phyloP scores from a whole-genome alignment of 2,797 vertebrate genomes.

The Clarias fuscus region DNA sequence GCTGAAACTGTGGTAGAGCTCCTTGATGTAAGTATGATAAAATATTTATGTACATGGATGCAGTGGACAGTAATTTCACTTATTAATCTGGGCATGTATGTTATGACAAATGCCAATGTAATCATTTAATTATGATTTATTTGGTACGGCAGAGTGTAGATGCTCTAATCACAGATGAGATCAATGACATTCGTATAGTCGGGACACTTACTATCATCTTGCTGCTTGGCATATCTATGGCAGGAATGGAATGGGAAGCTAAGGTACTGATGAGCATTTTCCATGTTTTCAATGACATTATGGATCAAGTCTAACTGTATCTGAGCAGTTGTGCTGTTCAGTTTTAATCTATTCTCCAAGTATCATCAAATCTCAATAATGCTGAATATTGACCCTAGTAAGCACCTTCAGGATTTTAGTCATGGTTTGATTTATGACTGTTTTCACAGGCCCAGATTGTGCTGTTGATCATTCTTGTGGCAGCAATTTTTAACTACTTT shows the following conservation, averaged over 20 bases:
- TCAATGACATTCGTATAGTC: slow-evolving; percentile 92
- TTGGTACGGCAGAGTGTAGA: slow-evolving; percentile 78
- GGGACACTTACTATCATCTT: slow-evolving; percentile 90
- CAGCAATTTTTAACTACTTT: slow-evolving; percentile 86
- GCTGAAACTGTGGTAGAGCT: slow-evolving; percentile 93
- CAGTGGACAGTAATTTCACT: too few relatives aligned
- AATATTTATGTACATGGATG: neutral
- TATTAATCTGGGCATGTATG: neutral
- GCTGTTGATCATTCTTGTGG: slow-evolving; percentile 86
- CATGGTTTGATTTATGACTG: slow-evolving; percentile 9
- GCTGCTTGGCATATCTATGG: slow-evolving; percentile 91
- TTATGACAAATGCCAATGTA: slow-evolving; percentile 7
- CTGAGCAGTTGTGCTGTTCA: neutral
- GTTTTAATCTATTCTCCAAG: neutral
- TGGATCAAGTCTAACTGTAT: neutral
- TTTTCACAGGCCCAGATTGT: slow-evolving; percentile 88
- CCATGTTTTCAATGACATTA: neutral
- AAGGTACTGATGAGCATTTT: slow-evolving; percentile 70
- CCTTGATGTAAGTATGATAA: slow-evolving; percentile 76
- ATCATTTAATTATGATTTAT: neutral
- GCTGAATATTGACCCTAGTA: neutral
- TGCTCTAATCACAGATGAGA: slow-evolving; percentile 87
- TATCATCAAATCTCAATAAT: slow-evolving; percentile 1
- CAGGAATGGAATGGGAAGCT: slow-evolving; percentile 98
- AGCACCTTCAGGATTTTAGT: neutral